A percentile compares a stretch with the other conserved stretches of the same genome.
These are phyloP conservation scores for Lordiphosa collinella DNA, from an alignment of 1,140 invertebrate species.

Conservation along the genomic window DNA sequence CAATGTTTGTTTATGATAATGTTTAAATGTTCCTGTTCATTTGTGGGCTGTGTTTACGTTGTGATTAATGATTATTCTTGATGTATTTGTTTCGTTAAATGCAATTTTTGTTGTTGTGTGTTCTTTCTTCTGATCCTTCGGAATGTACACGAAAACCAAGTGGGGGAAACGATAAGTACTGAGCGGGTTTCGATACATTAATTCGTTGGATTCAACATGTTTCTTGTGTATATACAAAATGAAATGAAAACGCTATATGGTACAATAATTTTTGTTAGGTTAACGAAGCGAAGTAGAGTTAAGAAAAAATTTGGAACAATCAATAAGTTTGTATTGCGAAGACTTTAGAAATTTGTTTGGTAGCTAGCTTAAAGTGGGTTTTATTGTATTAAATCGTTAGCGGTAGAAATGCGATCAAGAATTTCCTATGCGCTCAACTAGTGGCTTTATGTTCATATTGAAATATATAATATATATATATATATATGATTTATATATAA, in stretches of 20 bases:
- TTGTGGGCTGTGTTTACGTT: slow-evolving; percentile 57
- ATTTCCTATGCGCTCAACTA: slow-evolving; percentile 53
- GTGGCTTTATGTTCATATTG: slow-evolving; percentile 21
- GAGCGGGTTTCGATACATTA: no score
- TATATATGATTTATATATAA: slow-evolving; percentile 28
- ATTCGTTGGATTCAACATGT: neutral
- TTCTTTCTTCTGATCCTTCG: no score
- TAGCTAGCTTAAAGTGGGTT: slow-evolving; percentile 34
- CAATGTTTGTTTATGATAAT: slow-evolving; percentile 70
- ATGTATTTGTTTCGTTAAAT: slow-evolving; percentile 48
- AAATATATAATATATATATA: slow-evolving; percentile 15
- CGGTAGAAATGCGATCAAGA: slow-evolving; percentile 42
- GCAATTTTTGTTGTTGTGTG: slow-evolving; percentile 19
- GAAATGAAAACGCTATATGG: slow-evolving; percentile 63
- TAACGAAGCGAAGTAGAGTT: slow-evolving; percentile 51
- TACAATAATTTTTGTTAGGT: slow-evolving; percentile 27
- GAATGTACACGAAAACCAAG: no score
- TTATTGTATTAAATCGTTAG: slow-evolving; percentile 5
- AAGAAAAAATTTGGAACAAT: slow-evolving; percentile 39
- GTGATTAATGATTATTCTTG: slow-evolving; percentile 32
- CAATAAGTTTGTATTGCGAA: slow-evolving; percentile 44
- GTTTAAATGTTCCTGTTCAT: slow-evolving; percentile 41
- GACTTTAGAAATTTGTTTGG: slow-evolving; percentile 42
- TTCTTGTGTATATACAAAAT: slow-evolving; percentile 49
- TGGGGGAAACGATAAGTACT: no score